A percentile compares a stretch with the other conserved stretches of the same genome.
Evolutionary conservation across 1,140 invertebrate species (phyloP).

Genomic region (Cylas formicarius): DNA sequence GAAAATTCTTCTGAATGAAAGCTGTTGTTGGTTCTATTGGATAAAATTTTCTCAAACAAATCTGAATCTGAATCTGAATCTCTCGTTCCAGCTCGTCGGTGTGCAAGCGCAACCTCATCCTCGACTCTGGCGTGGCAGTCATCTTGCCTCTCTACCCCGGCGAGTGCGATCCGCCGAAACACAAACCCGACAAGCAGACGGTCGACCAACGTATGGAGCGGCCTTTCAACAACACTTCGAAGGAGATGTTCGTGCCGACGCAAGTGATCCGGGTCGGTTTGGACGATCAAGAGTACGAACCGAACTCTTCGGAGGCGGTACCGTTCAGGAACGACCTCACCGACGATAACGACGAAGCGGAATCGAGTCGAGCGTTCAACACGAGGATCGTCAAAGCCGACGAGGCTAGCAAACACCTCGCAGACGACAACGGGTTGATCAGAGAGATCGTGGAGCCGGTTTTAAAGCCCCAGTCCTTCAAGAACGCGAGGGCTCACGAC

Average conservation of each 20-base stretch:
- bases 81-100: conserved; percentile 58
- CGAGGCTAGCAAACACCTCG: conserved; percentile 33
- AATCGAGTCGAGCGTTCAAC: conserved; percentile 55
- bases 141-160: conserved; percentile 66
- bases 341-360: conserved; percentile 42
- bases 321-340: conserved; percentile 47
- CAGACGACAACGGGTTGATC: conserved; percentile 29
- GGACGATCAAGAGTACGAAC: conserved; percentile 22
- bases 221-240: neutral
- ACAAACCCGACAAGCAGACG: conserved; percentile 19
- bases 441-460: conserved; percentile 47
- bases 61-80: conserved; percentile 8
- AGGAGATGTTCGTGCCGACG: conserved; percentile 33
- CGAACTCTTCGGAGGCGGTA: conserved; percentile 9
- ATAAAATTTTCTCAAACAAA: conserved; percentile 11
- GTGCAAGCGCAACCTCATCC: conserved; percentile 64
- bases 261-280: conserved; percentile 39
- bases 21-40: neutral
- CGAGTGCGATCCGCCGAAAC: conserved; percentile 58
- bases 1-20: no score
- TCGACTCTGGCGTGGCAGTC: conserved; percentile 67
- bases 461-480: conserved; percentile 42
- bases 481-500: conserved; percentile 45
- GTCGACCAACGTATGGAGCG: conserved; percentile 3
- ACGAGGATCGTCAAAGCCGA: conserved; percentile 48